Evolutionary conservation across 2,797 vertebrate genomes (phyloP).

Genomic region (Melanotaenia nigrans): DNA sequence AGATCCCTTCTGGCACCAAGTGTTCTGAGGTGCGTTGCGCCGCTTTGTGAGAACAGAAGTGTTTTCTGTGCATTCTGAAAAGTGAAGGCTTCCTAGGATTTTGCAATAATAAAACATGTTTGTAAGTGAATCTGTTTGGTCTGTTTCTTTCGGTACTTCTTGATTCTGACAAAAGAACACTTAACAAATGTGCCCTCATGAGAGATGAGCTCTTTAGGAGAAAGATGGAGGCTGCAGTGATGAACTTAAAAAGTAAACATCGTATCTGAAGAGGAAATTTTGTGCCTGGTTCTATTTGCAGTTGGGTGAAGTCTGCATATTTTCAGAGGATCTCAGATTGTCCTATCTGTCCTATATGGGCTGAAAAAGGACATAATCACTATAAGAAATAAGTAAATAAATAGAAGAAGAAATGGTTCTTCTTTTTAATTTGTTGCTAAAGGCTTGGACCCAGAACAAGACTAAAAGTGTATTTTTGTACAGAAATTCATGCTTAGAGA

Average conservation of each 20-base stretch:
- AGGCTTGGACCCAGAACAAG: background rate
- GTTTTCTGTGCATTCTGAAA: conserved; percentile 60
- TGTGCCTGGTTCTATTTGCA: conserved; percentile 30
- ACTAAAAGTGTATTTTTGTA: background rate
- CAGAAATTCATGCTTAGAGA: background rate
- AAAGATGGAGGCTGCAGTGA: conserved; percentile 3
- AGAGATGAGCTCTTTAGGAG: background rate
- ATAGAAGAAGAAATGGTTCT: background rate
- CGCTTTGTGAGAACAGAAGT: conserved; percentile 45
- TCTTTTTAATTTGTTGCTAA: background rate
- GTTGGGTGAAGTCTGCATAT: conserved; percentile 35
- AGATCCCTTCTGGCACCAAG: conserved; percentile 17
- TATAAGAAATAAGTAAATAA: no score
- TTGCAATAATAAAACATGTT: conserved; percentile 79
- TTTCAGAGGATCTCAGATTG: conserved; percentile 40
- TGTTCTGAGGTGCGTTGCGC: conserved; percentile 43
- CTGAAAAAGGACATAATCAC: no score
- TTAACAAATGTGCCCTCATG: background rate
- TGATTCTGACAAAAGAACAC: background rate
- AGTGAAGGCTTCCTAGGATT: conserved; percentile 63
- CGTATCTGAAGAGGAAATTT: conserved; percentile 34
- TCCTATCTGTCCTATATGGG: background rate
- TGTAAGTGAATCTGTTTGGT: conserved; percentile 45
- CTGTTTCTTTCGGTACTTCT: conserved; percentile 13
- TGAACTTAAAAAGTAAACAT: conserved; percentile 1